Conservation (phyloP, 2,888 invertebrate genomes). For the Prenolepis imparis region DNA sequence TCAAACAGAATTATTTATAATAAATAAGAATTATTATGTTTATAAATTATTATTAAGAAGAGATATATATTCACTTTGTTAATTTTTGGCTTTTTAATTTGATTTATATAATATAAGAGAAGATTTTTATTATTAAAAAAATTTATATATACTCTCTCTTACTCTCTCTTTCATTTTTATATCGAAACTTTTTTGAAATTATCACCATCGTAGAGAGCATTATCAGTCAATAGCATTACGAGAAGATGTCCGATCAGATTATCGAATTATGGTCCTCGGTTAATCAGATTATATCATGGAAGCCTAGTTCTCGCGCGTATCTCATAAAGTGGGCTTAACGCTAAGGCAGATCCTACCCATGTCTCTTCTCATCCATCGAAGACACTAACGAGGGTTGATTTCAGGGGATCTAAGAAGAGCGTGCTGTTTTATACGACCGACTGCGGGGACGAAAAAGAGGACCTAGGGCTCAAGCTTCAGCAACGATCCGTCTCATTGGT, state of each 20-base stretch:
- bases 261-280: slow-evolving; percentile 42
- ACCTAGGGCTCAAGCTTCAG: slow-evolving; percentile 80
- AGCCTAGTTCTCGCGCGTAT: slow-evolving; percentile 25
- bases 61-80: neutral
- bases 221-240: slow-evolving; percentile 16
- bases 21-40: slow-evolving; percentile 1
- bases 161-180: neutral
- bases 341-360: neutral
- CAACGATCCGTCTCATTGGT: slow-evolving; percentile 84
- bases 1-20: neutral
- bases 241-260: slow-evolving; percentile 40
- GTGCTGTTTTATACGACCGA: slow-evolving; percentile 83
- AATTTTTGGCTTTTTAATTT: neutral
- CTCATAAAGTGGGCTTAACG: slow-evolving; percentile 32
- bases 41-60: neutral
- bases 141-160: too few relatives aligned
- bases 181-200: slow-evolving; percentile 13
- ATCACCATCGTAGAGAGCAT: neutral
- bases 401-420: slow-evolving; percentile 84
- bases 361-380: slow-evolving; percentile 8
- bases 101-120: too few relatives aligned
- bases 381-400: slow-evolving; percentile 61
- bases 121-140: too few relatives aligned
- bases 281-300: slow-evolving; percentile 52
- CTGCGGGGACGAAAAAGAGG: slow-evolving; percentile 83